These are phyloP conservation scores for Opisthocomus hoazin DNA, from an alignment of 2,113 vertebrate genomes.

Conservation along the genomic window DNA sequence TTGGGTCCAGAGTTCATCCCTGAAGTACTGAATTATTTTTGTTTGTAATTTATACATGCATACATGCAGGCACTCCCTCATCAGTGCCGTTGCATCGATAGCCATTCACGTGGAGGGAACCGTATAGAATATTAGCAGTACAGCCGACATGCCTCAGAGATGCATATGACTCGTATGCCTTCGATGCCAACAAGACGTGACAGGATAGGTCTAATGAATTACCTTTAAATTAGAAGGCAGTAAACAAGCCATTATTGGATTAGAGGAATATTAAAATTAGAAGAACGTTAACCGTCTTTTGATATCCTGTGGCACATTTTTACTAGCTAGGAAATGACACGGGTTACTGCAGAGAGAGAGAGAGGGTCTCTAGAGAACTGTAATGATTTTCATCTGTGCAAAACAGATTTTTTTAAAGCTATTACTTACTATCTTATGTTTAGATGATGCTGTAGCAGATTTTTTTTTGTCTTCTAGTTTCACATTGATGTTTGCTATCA, in stretches of 20 bases:
- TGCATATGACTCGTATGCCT: background rate
- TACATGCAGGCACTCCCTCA: too few relatives aligned
- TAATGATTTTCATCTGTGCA: conserved; percentile 56
- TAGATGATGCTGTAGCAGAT: background rate
- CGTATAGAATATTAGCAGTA: background rate
- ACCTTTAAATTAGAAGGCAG: conserved; percentile 59
- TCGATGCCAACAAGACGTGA: conserved; percentile 21
- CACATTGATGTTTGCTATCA: background rate
- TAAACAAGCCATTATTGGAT: conserved; percentile 60
- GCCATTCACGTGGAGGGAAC: background rate
- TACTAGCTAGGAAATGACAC: conserved; percentile 35
- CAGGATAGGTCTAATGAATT: conserved; percentile 58
- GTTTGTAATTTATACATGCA: background rate
- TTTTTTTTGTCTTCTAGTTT: background rate
- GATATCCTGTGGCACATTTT: conserved; percentile 51
- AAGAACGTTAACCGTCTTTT: background rate
- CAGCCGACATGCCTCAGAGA: background rate
- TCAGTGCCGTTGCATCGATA: background rate
- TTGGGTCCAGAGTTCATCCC: background rate
- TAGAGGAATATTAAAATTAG: conserved; percentile 61
- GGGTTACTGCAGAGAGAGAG: conserved; percentile 24
- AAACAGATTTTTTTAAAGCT: conserved; percentile 41
- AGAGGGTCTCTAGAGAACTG: conserved; percentile 18
- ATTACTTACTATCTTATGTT: conserved; percentile 20
- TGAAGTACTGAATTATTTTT: background rate